Base-by-base conservation (phyloP, 2,888 invertebrate genomes). In the Oligia latruncula region DNA sequence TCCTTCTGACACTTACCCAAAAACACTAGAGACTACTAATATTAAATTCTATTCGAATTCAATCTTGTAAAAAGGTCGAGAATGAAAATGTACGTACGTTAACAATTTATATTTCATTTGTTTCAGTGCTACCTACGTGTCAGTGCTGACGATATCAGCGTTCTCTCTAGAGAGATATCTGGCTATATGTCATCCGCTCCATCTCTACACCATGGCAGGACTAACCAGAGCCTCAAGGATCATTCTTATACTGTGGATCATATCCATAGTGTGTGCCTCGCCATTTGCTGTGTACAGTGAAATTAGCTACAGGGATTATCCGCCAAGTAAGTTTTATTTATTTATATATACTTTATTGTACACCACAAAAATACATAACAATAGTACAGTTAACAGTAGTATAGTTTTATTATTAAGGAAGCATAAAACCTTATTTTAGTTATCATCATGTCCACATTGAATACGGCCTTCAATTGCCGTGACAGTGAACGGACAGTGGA, bases 121-220 rank as follows among this genome's bases (percentile, higher is more conserved):
- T 86, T 97, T 95, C 96, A 98, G 98, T 95, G 98, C 98, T 11
- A 98, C 98, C 9, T 99, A 99, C 94, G 98, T 98, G 0, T 99
- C 99, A 1, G 98, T 99, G 73, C 95, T 99, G 91, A 99, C 99
- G 68, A 99, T 99, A 92, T 98, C 99, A 9, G 98, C 99, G 3
- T 99, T 99, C 95, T 98, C 99, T 2, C 97, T 98, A 94, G 99
- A 99, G 95, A 97, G 99, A 72, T 99, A 99, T 95, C 95, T 99
- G 91, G 99, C 99, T 40, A 99, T 99, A 90, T 96, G 96, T 91
- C 98, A 99, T 92, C 99, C 99, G 0, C 95, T 99, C n/a, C 98
- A 98, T 90, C 97, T 98, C 66, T 98, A 98, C 93, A 97, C 98
- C 29, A 98, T 99, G 98, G 98, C 98, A 0, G 98, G 98, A 1